phyloP scores from a whole-genome alignment of 2,113 vertebrate species.

The Acanthochromis polyacanthus region DNA sequence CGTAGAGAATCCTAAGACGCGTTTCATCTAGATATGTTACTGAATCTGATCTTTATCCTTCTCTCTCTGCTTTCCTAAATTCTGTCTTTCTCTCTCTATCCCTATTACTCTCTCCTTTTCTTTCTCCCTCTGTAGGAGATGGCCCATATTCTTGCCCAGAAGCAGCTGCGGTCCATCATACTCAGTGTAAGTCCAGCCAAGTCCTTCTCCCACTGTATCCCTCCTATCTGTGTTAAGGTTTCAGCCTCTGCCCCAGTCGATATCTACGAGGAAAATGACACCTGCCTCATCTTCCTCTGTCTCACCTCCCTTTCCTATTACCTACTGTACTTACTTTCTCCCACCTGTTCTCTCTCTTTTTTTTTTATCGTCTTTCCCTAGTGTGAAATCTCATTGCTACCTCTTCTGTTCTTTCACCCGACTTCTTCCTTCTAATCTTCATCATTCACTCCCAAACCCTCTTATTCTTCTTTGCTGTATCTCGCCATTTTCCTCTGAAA shows the following conservation, averaged over 20 bases:
- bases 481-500: slow-evolving; percentile 12
- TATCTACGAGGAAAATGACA: slow-evolving; percentile 50
- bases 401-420: slow-evolving; percentile 26
- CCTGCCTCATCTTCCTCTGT: slow-evolving; percentile 34
- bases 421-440: slow-evolving; percentile 42
- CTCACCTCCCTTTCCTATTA: slow-evolving; percentile 35
- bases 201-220: slow-evolving; percentile 20
- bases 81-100: slow-evolving; percentile 18
- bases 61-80: slow-evolving; percentile 21
- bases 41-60: slow-evolving; percentile 13
- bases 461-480: slow-evolving; percentile 45
- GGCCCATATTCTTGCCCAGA: slow-evolving; percentile 97
- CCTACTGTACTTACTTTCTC: slow-evolving; percentile 36
- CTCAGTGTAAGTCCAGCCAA: slow-evolving; percentile 89
- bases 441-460: slow-evolving; percentile 50
- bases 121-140: slow-evolving; percentile 89
- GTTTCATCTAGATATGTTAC: slow-evolving; percentile 8
- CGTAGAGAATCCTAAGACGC: slow-evolving; percentile 6
- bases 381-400: slow-evolving; percentile 47
- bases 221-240: slow-evolving; percentile 3
- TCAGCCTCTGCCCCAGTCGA: slow-evolving; percentile 32
- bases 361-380: slow-evolving; percentile 23
- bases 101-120: slow-evolving; percentile 8
- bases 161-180: slow-evolving; percentile 96
- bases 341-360: slow-evolving; percentile 40